These are phyloP conservation scores for Hyphantria cunea DNA, from an alignment of 1,140 invertebrate genomes.

Conservation along the genomic window DNA sequence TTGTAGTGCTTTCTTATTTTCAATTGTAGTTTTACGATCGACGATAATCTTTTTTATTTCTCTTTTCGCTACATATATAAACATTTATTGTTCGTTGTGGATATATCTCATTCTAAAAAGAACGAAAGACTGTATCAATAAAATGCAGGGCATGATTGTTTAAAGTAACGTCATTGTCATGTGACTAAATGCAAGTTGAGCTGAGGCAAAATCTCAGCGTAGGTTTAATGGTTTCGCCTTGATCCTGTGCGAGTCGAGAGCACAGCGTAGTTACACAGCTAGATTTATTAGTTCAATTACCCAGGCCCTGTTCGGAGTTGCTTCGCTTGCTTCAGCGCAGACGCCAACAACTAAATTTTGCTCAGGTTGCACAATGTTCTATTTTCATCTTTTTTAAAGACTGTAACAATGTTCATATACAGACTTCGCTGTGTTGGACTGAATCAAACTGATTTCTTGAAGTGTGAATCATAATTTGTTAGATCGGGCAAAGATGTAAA, in stretches of 20 bases:
- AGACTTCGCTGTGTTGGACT: constrained; percentile 11
- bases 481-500: neutral
- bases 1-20: constrained; percentile 15
- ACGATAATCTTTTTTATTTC: constrained; percentile 15
- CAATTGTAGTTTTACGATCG: constrained; percentile 3
- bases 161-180: constrained; percentile 28
- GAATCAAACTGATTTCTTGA: constrained; percentile 7
- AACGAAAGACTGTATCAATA: constrained; percentile 11
- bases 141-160: neutral
- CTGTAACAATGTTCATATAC: constrained; percentile 19
- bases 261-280: constrained; percentile 63
- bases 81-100: constrained; percentile 4
- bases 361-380: constrained; percentile 50
- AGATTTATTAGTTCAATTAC: constrained; percentile 81
- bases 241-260: constrained; percentile 61
- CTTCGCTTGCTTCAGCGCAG: constrained; percentile 63
- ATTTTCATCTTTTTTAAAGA: constrained; percentile 33
- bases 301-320: constrained; percentile 56
- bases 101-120: constrained; percentile 11
- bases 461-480: constrained; percentile 5
- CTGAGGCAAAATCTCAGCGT: constrained; percentile 52
- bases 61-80: neutral
- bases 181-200: constrained; percentile 42
- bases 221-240: constrained; percentile 61
- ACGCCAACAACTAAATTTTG: constrained; percentile 72